Percentiles rank a stretch among this genome's conserved stretches.
These are phyloP conservation scores for Drosophila mimica DNA, from an alignment of 2,888 invertebrate species.

Conservation along the genomic window DNA sequence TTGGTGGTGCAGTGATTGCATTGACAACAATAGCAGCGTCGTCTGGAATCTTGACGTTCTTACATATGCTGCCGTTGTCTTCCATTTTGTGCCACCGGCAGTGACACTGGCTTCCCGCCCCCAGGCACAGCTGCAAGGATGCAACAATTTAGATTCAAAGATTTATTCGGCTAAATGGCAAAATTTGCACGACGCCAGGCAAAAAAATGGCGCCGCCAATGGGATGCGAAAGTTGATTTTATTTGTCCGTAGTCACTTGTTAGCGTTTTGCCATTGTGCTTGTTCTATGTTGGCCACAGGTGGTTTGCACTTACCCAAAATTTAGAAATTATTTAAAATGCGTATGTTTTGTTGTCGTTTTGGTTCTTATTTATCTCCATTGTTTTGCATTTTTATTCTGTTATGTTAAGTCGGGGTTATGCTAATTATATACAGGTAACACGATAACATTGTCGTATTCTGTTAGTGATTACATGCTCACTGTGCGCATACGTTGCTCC, in stretches of 20 bases:
- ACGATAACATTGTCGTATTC: slow-evolving; percentile 29
- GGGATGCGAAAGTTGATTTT: slow-evolving; percentile 19
- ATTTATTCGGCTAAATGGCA: slow-evolving; percentile 12
- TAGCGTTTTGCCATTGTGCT: not conserved
- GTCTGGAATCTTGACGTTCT: slow-evolving; percentile 42
- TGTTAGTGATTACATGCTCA: slow-evolving; percentile 13
- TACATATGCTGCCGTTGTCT: slow-evolving; percentile 59
- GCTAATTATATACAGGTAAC: slow-evolving; percentile 27
- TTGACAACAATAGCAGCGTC: slow-evolving; percentile 13
- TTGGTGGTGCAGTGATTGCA: not conserved
- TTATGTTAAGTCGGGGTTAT: slow-evolving; percentile 43
- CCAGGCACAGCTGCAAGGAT: slow-evolving; percentile 37
- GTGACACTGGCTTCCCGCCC: slow-evolving; percentile 30
- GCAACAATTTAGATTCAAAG: slow-evolving; percentile 5
- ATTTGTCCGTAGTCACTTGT: slow-evolving; percentile 3
- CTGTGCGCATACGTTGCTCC: slow-evolving; percentile 7
- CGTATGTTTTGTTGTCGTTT: slow-evolving; percentile 43
- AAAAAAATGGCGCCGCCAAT: slow-evolving; percentile 60
- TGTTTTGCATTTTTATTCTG: slow-evolving; percentile 47
- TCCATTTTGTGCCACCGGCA: slow-evolving; percentile 60
- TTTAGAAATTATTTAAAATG: slow-evolving; percentile 32
- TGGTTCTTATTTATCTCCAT: slow-evolving; percentile 45
- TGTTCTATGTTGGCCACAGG: not conserved
- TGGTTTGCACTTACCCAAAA: slow-evolving; percentile 36
- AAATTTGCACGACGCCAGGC: slow-evolving; percentile 52